These are phyloP conservation scores for Mareca strepera DNA, from an alignment of 2,797 vertebrate genomes.

Conservation along the genomic window DNA sequence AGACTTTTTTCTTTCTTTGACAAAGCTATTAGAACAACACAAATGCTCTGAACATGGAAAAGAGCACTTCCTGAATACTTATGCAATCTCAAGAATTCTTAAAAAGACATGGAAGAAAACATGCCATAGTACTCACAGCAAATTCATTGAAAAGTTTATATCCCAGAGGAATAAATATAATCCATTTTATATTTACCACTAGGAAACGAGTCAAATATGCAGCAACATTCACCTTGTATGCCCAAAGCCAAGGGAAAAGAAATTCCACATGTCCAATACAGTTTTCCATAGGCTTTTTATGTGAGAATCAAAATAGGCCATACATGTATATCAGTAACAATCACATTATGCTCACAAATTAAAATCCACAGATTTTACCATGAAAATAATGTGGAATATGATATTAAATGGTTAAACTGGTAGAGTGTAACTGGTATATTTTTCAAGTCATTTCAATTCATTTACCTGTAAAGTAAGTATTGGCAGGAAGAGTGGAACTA, in stretches of 20 bases:
- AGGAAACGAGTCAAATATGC: background rate
- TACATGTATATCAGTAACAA: background rate
- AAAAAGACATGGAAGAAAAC: background rate
- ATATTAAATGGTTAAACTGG: background rate
- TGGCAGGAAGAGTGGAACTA: conserved; percentile 81
- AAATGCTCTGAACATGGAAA: background rate
- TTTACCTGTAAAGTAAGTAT: conserved; percentile 91
- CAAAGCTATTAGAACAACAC: background rate
- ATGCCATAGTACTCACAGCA: background rate
- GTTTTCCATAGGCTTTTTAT: background rate
- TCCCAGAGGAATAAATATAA: background rate
- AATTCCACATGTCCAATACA: background rate
- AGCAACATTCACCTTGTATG: background rate
- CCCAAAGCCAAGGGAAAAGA: background rate
- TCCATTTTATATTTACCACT: background rate
- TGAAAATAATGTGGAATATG: background rate
- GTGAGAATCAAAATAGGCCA: background rate
- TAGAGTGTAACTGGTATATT: background rate
- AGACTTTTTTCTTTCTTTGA: background rate
- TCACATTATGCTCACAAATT: background rate
- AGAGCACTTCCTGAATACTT: background rate
- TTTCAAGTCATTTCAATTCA: background rate
- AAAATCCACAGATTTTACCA: background rate
- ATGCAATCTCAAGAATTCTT: background rate
- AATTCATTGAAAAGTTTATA: background rate